phyloP scores from a whole-genome alignment of 2,113 vertebrate species.

The Rhinolophus ferrumequinum region DNA sequence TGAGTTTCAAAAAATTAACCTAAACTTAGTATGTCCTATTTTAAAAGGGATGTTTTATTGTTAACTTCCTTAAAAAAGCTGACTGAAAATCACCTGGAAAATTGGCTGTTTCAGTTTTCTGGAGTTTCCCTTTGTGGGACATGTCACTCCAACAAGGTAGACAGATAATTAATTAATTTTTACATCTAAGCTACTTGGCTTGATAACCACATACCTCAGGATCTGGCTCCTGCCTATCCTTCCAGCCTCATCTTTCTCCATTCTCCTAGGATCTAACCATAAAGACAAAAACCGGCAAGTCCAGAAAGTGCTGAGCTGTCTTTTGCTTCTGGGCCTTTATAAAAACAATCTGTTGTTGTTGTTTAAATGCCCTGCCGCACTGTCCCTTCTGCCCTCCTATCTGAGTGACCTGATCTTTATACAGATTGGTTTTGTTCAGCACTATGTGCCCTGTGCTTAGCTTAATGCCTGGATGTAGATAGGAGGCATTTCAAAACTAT shows the following conservation, averaged over 20 bases:
- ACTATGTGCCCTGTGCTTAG: not conserved
- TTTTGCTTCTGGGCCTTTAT: not conserved
- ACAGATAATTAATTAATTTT: not conserved
- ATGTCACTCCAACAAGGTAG: not conserved
- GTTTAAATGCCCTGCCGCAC: not conserved
- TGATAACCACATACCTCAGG: not conserved
- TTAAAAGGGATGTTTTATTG: constrained; percentile 7
- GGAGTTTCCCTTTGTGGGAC: not conserved
- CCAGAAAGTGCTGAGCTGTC: not conserved
- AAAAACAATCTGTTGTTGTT: not conserved
- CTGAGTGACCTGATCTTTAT: not conserved
- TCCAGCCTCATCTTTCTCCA: not conserved
- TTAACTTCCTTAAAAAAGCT: not conserved
- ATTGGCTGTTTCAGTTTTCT: not conserved
- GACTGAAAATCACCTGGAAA: not conserved
- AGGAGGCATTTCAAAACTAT: not conserved
- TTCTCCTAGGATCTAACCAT: not conserved
- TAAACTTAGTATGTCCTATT: not conserved
- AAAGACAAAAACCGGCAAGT: not conserved
- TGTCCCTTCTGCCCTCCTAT: not conserved
- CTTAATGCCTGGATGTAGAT: not conserved
- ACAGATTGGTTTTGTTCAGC: not conserved
- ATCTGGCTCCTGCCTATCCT: not conserved
- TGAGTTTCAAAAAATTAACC: not conserved
- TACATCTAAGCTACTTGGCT: not conserved